Percentiles rank a stretch among this genome's conserved stretches.
phyloP scores from a whole-genome alignment of 2,113 vertebrate species.

The Anser brachyrhynchus region DNA sequence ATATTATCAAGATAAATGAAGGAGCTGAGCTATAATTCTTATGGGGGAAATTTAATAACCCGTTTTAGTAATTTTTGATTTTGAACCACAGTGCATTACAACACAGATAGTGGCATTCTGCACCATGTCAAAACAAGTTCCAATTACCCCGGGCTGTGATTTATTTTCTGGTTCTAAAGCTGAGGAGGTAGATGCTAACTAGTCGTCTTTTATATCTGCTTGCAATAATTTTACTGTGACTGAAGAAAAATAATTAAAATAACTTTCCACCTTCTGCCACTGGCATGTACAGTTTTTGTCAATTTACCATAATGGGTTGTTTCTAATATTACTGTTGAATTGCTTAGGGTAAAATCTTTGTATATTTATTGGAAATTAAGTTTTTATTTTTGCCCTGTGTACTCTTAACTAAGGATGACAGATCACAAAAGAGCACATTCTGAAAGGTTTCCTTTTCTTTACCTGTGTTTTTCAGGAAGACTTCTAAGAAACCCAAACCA shows the following conservation, averaged over 20 bases:
- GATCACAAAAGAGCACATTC: not conserved
- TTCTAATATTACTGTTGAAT: not conserved
- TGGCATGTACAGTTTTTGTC: not conserved
- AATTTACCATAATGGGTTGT: not conserved
- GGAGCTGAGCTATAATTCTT: not conserved
- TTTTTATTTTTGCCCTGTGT: not conserved
- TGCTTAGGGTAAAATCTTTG: constrained; percentile 45
- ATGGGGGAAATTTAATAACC: not conserved
- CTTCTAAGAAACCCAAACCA: not conserved
- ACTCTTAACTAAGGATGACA: not conserved
- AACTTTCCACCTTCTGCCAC: not conserved
- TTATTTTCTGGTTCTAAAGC: not conserved
- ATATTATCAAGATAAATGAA: constrained; percentile 30
- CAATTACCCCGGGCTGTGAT: not conserved
- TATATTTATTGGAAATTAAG: not conserved
- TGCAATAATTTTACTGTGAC: not conserved
- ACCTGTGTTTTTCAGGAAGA: not conserved
- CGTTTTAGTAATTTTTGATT: not conserved
- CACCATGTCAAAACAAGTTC: not conserved
- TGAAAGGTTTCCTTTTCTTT: not conserved
- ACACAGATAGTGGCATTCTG: not conserved
- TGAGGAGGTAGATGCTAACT: not conserved
- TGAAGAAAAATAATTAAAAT: constrained; percentile 18
- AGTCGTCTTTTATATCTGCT: not conserved
- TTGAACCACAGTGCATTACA: not conserved